Evolutionary conservation across 2,113 vertebrate genomes (phyloP), one percentile per base, ranked within the genome.

Genomic region (Cheilinus undulatus): DNA sequence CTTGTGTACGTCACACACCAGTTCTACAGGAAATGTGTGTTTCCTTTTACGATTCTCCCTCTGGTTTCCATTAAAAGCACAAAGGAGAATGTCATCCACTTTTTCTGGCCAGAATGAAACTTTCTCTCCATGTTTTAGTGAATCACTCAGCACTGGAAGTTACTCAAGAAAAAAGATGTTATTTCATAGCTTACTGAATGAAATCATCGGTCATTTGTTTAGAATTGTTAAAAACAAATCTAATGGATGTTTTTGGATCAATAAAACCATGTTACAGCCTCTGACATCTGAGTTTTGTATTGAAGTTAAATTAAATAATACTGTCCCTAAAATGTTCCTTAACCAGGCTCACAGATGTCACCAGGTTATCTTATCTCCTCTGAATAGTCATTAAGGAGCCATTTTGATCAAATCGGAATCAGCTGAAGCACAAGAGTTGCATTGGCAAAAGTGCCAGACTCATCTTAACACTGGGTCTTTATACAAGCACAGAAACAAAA

Each of bases 21-120:
- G 53, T 71, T 79, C 69, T 49, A 78, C 85, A 88, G 91, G 91
- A 92, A 90, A 77, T 59, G 85, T 84, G 78, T 69, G 74, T 82
- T 90, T 89, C 86, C 86, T 84, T 86, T 88, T 70, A 62, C 49
- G 19, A 73, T 60, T 68, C 68, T 66, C 77, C 82, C 67, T 76
- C 82, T 90, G 91, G 48, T 86, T 83, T 70, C 76, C 75, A 89
- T 91, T 87, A 90, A 28, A 51, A 73, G 64, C 56, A 85, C 79
- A 85, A 73, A 85, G 77, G 49, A 32, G 48, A 74, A 84, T 78
- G 70, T 80, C 63, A 65, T 61, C 62, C 71, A 30, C 36, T 57
- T 28, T 10, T 4, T 34, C 48, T 45, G 49, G 70, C 64, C 58
- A 49, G 56, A 62, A 58, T 62, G 30, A 70, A n/a, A 51, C 20